Evolutionary conservation across 2,113 vertebrate species (phyloP), one percentile per base, ranked within the genome.

Genomic region (Ciconia stormi): DNA sequence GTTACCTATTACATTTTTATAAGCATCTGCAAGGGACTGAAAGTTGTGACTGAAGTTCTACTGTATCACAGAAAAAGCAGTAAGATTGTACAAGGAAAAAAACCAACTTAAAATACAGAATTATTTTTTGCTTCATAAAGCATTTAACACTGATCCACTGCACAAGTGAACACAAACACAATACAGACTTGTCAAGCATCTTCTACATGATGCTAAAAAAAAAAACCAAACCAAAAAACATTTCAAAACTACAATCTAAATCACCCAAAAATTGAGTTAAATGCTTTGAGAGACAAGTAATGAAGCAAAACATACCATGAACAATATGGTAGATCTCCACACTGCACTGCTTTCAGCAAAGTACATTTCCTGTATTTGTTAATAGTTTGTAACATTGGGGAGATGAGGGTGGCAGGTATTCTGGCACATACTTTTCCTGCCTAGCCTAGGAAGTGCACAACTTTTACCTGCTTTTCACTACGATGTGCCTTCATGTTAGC

Each of bases 291-390:
- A 80, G 61, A 47, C 46, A 87, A 78, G 50, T 69, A 86, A 76
- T 85, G 96, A 96, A 96, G 96, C 92, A 97, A 97, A 97, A 92
- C 21, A 50, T 21, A 82, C 42, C 71, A 89, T 30, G 20, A 81
- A 79, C 27, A 80, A 44, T 21, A 95, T 77, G 91, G 77, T 11
- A 85, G 56, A 56, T 67, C 40, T 61, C 53, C 87, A 93, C 56
- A 82, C 16, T 17, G 12, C 62, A 50, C 49, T 87, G 87, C 78
- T 87, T 94, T 86, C 14, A 82, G 84, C 74, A 18, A 97, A 97
- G 97, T 97, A 97, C 96, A 97, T 97, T 97, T 97, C 95, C 74
- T 93, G 87, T 86, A 97, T 97, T 97, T 97, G 97, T 97, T 63
- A 88, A 40, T 12, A 56, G 62, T 73, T 73, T 63, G 65, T 46